Percentiles rank a stretch among this genome's conserved stretches.
phyloP scores from a whole-genome alignment of 2,797 vertebrate species.

The Pangasius larnaudii region DNA sequence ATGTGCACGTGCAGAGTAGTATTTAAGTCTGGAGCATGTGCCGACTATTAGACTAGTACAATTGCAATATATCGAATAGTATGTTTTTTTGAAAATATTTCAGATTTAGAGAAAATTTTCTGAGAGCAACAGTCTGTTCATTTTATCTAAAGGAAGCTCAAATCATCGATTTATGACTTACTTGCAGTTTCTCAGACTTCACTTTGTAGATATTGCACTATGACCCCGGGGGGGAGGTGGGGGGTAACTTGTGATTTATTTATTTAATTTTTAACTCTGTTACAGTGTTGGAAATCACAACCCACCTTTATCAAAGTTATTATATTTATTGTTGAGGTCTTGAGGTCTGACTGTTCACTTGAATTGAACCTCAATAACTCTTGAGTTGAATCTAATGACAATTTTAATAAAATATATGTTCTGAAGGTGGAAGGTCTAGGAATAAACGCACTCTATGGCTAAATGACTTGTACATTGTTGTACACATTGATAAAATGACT shows the following conservation, averaged over 20 bases:
- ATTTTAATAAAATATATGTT: too few species aligned
- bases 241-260: not conserved
- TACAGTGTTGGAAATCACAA: not conserved
- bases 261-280: not conserved
- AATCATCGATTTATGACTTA: constrained; percentile 71
- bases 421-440: too few species aligned
- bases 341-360: not conserved
- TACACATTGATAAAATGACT: too few species aligned
- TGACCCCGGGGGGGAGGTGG: too few species aligned
- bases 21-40: constrained; percentile 40
- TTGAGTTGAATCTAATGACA: not conserved
- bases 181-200: constrained; percentile 54
- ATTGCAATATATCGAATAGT: not conserved
- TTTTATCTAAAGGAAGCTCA: constrained; percentile 71
- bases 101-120: constrained; percentile 59
- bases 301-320: not conserved
- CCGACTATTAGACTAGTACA: constrained; percentile 4
- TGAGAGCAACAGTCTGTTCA: constrained; percentile 57
- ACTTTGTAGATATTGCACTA: constrained; percentile 69
- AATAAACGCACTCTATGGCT: too few species aligned
- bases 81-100: not conserved
- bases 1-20: not conserved
- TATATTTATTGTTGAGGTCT: not conserved
- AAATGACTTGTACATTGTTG: too few species aligned
- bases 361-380: not conserved